These are phyloP conservation scores for Rallus limicola DNA, from an alignment of 2,113 vertebrate species.

Conservation along the genomic window DNA sequence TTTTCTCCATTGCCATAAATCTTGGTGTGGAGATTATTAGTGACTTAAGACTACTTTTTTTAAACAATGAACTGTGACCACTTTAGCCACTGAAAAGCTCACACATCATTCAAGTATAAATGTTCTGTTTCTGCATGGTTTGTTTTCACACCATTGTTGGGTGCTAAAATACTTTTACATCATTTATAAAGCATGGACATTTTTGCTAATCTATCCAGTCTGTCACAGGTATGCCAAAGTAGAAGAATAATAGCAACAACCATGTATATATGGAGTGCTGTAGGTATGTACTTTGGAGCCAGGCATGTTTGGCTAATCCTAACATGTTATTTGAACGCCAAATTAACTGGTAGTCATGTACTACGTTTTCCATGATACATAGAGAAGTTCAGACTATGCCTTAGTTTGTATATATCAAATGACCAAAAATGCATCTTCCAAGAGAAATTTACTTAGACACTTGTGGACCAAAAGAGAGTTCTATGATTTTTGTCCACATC, in stretches of 20 bases:
- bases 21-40: conserved; percentile 73
- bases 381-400: background rate
- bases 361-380: background rate
- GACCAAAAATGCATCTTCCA: background rate
- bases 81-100: conserved; percentile 51
- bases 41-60: conserved; percentile 46
- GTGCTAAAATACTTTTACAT: conserved; percentile 49
- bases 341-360: background rate
- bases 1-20: conserved; percentile 77
- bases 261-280: background rate
- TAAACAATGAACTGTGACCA: conserved; percentile 59
- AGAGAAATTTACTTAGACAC: background rate
- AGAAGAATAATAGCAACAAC: background rate
- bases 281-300: background rate
- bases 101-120: conserved; percentile 57
- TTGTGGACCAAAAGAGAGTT: background rate
- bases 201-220: conserved; percentile 8
- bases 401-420: background rate
- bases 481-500: background rate
- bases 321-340: background rate
- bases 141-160: conserved; percentile 69
- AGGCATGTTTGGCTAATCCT: background rate
- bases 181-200: conserved; percentile 12
- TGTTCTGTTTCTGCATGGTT: conserved; percentile 58
- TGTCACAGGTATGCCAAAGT: background rate